phyloP scores from a whole-genome alignment of 2,113 vertebrate genomes.

The Vanacampus margaritifer region DNA sequence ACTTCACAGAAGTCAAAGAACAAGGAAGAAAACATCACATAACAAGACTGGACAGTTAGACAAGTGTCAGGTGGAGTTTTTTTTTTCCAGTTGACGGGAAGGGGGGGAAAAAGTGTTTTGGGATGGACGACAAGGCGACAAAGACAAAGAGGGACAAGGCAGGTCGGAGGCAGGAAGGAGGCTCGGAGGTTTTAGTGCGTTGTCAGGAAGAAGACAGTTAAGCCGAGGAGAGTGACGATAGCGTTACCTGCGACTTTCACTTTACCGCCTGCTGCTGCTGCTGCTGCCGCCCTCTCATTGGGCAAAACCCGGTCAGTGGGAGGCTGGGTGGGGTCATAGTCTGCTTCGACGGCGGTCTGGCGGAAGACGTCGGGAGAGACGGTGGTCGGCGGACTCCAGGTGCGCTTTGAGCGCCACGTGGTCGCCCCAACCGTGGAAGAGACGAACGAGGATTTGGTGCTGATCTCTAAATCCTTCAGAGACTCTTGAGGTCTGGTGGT shows the following conservation, averaged over 20 bases:
- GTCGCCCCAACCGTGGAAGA: slow-evolving; percentile 29
- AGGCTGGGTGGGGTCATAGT: slow-evolving; percentile 50
- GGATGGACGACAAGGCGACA: slow-evolving; percentile 35
- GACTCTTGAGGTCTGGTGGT: slow-evolving; percentile 54
- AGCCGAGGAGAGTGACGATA: slow-evolving; percentile 51
- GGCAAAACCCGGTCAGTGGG: slow-evolving; percentile 66
- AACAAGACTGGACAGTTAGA: slow-evolving; percentile 40
- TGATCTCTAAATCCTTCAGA: slow-evolving; percentile 50
- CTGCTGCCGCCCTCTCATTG: slow-evolving; percentile 77
- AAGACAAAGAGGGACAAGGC: slow-evolving; percentile 40
- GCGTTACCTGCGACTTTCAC: slow-evolving; percentile 66
- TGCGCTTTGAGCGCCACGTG: slow-evolving; percentile 31
- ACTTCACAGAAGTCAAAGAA: slow-evolving; percentile 73
- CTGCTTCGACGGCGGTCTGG: slow-evolving; percentile 42
- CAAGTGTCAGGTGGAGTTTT: slow-evolving; percentile 49
- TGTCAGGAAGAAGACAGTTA: slow-evolving; percentile 56
- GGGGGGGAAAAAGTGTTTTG: slow-evolving; percentile 41
- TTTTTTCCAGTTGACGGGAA: slow-evolving; percentile 38
- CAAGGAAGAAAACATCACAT: slow-evolving; percentile 51
- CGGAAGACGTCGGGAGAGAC: slow-evolving; percentile 13
- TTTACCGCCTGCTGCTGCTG: slow-evolving; percentile 72
- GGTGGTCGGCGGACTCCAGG: slow-evolving; percentile 57
- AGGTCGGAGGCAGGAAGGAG: slow-evolving; percentile 47
- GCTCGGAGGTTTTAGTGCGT: slow-evolving; percentile 62
- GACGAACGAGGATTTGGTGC: slow-evolving; percentile 22